Evolutionary conservation across 35 echinoderm and acorn worm species (phyloP), one percentile per base, ranked within the genome.

Genomic region (Apostichopus parvimensis): DNA sequence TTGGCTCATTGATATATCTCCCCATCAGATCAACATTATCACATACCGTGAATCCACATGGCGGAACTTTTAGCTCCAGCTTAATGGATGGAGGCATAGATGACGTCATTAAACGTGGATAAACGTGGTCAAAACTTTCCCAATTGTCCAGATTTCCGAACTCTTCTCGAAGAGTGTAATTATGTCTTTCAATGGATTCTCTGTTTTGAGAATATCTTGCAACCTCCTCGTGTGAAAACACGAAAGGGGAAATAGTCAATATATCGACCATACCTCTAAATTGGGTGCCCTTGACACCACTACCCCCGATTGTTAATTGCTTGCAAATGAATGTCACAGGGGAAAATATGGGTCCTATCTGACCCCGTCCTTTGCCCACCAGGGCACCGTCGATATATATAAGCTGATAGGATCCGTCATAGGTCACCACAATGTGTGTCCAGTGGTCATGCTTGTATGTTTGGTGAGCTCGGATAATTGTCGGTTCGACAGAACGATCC

Each of bases 351-450:
- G 91, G 92, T 25, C 97, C 97, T 23, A 60, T 55, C 89, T 96
- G 93, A 0, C 95, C 93, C 8, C 61, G 17, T 5, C 92, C 91
- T 8, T 89, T 87, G 4, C 71, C 90, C 1, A 99, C 92, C 80
- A 93, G 92, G n/a, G 97, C 97, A 8, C 97, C 95, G 88, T 99
- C 91, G n/a, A 96, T 87, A 78, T 93, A 99, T 13, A 99, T 93
- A 68, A 73, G 94, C 88, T 94, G 90, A 34, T 20, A 81, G 18
- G 57, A 56, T 21, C 95, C 97, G 79, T 96, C 91, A 75, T 96
- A 99, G 13, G 95, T 93, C 5, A 90, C 95, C 17, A 95, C 92
- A 11, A 99, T n/a, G 82, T 99, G 95, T 5, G 91, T 78, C 97
- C 97, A 99, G 14, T 82, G 77, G 75, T 96, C 92, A 6, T 82